Base-by-base conservation (phyloP, 2,797 vertebrate species). In the Poeciliopsis paucimaculata region DNA sequence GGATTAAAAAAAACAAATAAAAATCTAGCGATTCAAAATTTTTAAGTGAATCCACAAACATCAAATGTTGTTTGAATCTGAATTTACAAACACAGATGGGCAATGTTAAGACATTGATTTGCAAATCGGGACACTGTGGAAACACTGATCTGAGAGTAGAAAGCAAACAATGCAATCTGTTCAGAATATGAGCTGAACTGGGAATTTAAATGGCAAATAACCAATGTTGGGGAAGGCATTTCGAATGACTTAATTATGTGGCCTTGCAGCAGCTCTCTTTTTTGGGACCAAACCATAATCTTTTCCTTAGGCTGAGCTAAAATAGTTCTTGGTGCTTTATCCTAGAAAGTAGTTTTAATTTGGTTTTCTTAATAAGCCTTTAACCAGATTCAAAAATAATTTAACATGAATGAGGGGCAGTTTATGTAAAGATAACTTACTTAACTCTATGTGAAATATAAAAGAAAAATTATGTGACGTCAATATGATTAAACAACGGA, bases 131-230 rank as follows among this genome's bases (percentile, higher is more conserved):
- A 60, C 28, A 26, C 41, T 78, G 51, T 34, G 11, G 23, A 60
- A 57, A 34, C 51, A 72, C 2, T 53, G 20, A 53, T 43, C 11
- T 13, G 36, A 28, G 13, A 43, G 66, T 53, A 53, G 15, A 4
- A 76, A 47, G 31, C 34, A 77, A 77, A 68, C 46, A 51, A 41
- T 53, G 16, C 64, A 77, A 70, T 70, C 43, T 70, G 62, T 70
- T 36, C 47, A 53, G 26, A 53, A 53, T 23, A 70, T 68, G 45
- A 77, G 31, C 64, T 39, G 46, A 70, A 68, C 10, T 13, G 9
- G 36, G 41, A 9, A 43, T 45, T 39, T 15, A 31, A 53, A 20
- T 45, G 64, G 34, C 13, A 51, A 10, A 23, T 6, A n/a, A 51
- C 31, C 46, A 70, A 28, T 53, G 34, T 53, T 53, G 34, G 15